Percentiles rank a stretch among this genome's conserved stretches.
phyloP scores from a whole-genome alignment of 2,888 invertebrate genomes.

The Gisinianus flammeolus region DNA sequence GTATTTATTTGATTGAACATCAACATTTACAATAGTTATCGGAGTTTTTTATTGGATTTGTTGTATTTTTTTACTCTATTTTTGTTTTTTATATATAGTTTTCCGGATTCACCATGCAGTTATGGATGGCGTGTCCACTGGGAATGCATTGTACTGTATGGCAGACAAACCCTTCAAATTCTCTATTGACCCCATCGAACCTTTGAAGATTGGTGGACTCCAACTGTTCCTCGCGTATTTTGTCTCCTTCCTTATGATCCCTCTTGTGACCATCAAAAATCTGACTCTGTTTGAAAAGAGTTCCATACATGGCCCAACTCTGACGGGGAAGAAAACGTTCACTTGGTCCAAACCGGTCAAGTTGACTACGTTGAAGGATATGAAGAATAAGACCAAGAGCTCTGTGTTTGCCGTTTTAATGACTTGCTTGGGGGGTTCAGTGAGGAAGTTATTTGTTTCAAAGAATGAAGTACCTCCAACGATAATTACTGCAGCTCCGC shows the following conservation, averaged over 20 bases:
- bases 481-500: constrained; percentile 49
- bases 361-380: constrained; percentile 48
- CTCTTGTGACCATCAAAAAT: constrained; percentile 40
- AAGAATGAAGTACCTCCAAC: constrained; percentile 35
- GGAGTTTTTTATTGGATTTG: too few species aligned
- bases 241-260: constrained; percentile 47
- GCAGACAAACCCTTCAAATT: constrained; percentile 56
- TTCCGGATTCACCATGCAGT: constrained; percentile 51
- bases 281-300: constrained; percentile 39
- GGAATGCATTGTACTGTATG: constrained; percentile 49
- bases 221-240: constrained; percentile 37
- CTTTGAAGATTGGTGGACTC: constrained; percentile 37
- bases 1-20: too few species aligned
- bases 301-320: constrained; percentile 42
- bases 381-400: constrained; percentile 48
- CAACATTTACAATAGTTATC: too few species aligned
- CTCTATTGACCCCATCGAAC: constrained; percentile 51
- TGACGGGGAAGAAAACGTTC: constrained; percentile 52
- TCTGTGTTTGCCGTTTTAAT: constrained; percentile 52
- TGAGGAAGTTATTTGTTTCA: constrained; percentile 43
- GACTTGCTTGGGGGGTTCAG: constrained; percentile 50
- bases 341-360: constrained; percentile 52
- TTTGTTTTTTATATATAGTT: too few species aligned
- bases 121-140: constrained; percentile 52
- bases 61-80: too few species aligned